Base-by-base conservation (phyloP, 2,113 vertebrate genomes). In the Indicator maculatus region DNA sequence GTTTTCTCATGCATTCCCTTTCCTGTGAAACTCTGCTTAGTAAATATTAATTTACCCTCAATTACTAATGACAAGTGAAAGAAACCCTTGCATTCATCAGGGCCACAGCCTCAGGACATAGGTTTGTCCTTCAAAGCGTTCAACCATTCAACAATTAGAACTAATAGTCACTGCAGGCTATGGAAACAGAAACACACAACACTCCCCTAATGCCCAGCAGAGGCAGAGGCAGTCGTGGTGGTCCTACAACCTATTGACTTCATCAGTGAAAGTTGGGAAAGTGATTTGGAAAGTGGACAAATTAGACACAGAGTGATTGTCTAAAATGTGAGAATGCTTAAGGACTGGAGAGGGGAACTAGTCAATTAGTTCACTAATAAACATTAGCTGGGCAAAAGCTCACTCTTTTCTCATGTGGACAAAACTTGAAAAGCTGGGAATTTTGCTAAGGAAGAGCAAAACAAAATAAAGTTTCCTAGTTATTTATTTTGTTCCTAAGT, bases 21-120 rank as follows among this genome's bases (percentile, higher is more conserved):
- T 94, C 75, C 93, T 91, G 28, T 86, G 89, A 95, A 96, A 87
- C 94, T 97, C 98, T 98, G 97, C 96, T 98, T 96, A 98, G 97
- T 97, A 97, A 98, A 97, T 92, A 97, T 97, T 97, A 97, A 97
- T 96, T 96, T 95, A 95, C 96, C 94, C 95, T 92, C 98, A 96
- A 98, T 98, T 96, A 93, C 96, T 95, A 97, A 97, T 97, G 98
- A 98, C 98, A 98, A 97, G 97, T 94, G 76, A 97, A 98, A 98
- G 96, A 95, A 96, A 96, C 88, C 90, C 93, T 97, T 87, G 94
- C 96, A 97, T 98, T 98, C 96, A 90, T 96, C 93, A 83, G 93
- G 84, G 86, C 95, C 96, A 89, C 78, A 90, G 97, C 97, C 89
- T 66, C 73, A 93, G 97, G 97, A 97, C 82, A 92, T 96, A 96